These are phyloP conservation scores for Echinometra lucunter DNA, from an alignment of 53 echinoderm and acorn worm genomes.

Conservation along the genomic window DNA sequence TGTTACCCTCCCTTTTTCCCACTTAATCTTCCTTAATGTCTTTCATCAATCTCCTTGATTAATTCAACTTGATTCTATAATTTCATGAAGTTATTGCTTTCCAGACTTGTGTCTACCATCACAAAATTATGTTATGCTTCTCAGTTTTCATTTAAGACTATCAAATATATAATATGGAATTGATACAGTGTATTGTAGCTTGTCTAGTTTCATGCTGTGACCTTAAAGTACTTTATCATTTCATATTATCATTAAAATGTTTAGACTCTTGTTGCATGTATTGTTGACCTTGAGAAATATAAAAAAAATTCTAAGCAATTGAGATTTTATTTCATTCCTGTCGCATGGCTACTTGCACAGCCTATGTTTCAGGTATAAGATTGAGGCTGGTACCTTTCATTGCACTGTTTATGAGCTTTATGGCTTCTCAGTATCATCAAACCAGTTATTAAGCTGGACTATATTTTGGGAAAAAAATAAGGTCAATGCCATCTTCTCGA, in stretches of 20 bases:
- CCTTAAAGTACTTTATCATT: background rate
- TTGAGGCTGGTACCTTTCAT: background rate
- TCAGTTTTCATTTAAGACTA: background rate
- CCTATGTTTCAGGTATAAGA: background rate
- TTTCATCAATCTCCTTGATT: too few relatives aligned
- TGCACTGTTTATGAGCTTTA: background rate
- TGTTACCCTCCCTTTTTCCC: too few relatives aligned
- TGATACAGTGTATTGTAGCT: background rate
- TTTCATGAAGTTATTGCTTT: background rate
- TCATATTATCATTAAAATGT: background rate
- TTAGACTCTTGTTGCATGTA: background rate
- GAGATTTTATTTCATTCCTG: background rate
- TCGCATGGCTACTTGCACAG: background rate
- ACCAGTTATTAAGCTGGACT: background rate
- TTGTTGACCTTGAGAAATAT: background rate
- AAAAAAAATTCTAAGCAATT: background rate
- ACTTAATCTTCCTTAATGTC: too few relatives aligned
- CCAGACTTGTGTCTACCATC: background rate
- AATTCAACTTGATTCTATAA: background rate
- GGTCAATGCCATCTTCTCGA: background rate
- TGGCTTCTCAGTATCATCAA: too few relatives aligned
- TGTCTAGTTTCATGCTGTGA: background rate
- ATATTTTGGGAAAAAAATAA: background rate
- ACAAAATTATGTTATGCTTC: background rate
- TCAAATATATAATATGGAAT: background rate